Base-by-base conservation (phyloP, 1,140 invertebrate species). In the Halyomorpha halys region DNA sequence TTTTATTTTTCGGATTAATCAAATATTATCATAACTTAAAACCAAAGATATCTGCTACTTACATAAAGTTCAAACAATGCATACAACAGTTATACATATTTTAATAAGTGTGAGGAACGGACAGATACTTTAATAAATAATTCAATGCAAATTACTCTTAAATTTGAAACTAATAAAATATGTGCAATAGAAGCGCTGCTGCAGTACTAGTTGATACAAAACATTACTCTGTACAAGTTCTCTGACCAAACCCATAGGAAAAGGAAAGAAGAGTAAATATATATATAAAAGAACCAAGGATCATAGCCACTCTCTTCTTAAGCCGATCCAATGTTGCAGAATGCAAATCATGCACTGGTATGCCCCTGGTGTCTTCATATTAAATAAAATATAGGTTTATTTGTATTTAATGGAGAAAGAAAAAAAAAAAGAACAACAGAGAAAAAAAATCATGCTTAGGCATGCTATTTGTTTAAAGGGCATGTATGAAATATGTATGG, bases 391-490 rank as follows among this genome's bases (percentile, higher is more conserved):
- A 39, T 39, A 39, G 4, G 11, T 39, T 3, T 39, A 39, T 39
- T 6, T 19, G 47, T 56, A 23, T 56, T 23, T 23, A 56, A 56
- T 56, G 53, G 15, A 25, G 8, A 23, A 56, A 25, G 21, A 56
- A 21, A 25, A 25, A 56, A 56, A 23, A 56, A 21, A 25, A 25
- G 23, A 56, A 27, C 19, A 23, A 56, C 53, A 56, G 23, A 56
- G 53, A 56, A 23, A 56, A 53, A 56, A 56, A 56, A 56, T 56
- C 53, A 56, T 56, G 53, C 53, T 23, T 25, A 23, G 23, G 23
- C 53, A 56, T 56, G 53, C 53, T 56, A 23, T 23, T 25, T 21
- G 53, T 15, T 5, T 19, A 23, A 25, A 25, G 23, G 23, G 14
- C 14, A 11, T 23, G 53, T 9, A 25, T 56, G 8, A 21, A 56